These are phyloP conservation scores for Heterocephalus glaber DNA, from an alignment of 2,113 vertebrate species.

Conservation along the genomic window DNA sequence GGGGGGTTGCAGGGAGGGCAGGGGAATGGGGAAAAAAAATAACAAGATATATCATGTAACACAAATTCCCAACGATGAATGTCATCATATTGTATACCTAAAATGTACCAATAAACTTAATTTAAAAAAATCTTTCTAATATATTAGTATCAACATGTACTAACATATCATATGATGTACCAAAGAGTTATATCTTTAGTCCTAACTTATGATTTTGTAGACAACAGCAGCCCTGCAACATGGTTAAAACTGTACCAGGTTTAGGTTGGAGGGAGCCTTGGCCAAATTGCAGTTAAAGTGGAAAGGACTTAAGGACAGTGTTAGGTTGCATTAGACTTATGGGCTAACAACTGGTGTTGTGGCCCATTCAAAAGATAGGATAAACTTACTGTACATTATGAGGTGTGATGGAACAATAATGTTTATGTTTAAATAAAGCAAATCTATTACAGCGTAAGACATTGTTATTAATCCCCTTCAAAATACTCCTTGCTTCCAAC, in stretches of 20 bases:
- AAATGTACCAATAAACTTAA: too few relatives aligned
- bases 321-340: neutral
- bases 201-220: neutral
- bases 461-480: neutral
- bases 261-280: slow-evolving; percentile 1
- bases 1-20: too few relatives aligned
- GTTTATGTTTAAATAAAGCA: neutral
- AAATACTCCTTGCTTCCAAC: neutral
- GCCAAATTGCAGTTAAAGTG: neutral
- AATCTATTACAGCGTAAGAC: neutral
- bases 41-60: too few relatives aligned
- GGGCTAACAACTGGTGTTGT: neutral
- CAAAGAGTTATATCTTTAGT: neutral
- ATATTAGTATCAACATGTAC: neutral
- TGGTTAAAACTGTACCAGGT: neutral
- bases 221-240: neutral
- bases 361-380: neutral
- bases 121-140: neutral
- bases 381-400: neutral
- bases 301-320: neutral
- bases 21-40: too few relatives aligned
- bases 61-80: too few relatives aligned
- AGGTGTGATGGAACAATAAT: neutral
- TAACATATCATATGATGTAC: neutral
- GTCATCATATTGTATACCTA: too few relatives aligned